Percentiles rank a stretch among this genome's conserved stretches.
These are phyloP conservation scores for Bimastos eiseni DNA, from an alignment of 2,888 invertebrate genomes.

Conservation along the genomic window DNA sequence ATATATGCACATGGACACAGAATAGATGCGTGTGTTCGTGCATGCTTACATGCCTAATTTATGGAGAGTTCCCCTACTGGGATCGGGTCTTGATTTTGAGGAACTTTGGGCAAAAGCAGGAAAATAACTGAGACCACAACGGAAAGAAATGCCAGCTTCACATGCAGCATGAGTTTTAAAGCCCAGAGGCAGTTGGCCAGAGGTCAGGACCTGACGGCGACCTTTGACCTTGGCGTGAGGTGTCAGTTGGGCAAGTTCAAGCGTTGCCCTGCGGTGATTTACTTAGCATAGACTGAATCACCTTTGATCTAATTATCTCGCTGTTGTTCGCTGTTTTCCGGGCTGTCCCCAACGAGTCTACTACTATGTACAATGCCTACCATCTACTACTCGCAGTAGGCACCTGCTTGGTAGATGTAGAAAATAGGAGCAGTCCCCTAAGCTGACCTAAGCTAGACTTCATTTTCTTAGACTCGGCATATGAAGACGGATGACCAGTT, in stretches of 20 bases:
- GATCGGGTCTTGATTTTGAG: background rate
- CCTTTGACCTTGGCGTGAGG: background rate
- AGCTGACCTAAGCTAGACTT: no score
- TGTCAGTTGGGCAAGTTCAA: background rate
- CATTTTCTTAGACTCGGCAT: no score
- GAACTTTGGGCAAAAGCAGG: background rate
- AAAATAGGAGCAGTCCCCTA: no score
- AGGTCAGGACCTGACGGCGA: background rate
- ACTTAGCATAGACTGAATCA: conserved; percentile 6
- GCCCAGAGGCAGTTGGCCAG: background rate
- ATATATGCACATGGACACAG: no score
- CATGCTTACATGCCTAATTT: background rate
- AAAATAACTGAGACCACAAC: background rate
- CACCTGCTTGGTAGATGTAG: no score
- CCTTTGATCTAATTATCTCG: conserved; percentile 1
- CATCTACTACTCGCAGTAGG: background rate
- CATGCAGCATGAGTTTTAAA: background rate
- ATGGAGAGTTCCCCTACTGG: background rate
- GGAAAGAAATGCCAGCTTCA: background rate
- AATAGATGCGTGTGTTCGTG: no score
- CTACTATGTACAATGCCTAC: background rate
- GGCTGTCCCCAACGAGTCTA: background rate
- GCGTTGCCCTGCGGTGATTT: background rate
- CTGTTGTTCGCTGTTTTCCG: background rate
- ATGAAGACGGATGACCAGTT: no score